A percentile compares a stretch with the other conserved stretches of the same genome.
Evolutionary conservation across 2,113 vertebrate genomes (phyloP).

Genomic region (Channa maculata): DNA sequence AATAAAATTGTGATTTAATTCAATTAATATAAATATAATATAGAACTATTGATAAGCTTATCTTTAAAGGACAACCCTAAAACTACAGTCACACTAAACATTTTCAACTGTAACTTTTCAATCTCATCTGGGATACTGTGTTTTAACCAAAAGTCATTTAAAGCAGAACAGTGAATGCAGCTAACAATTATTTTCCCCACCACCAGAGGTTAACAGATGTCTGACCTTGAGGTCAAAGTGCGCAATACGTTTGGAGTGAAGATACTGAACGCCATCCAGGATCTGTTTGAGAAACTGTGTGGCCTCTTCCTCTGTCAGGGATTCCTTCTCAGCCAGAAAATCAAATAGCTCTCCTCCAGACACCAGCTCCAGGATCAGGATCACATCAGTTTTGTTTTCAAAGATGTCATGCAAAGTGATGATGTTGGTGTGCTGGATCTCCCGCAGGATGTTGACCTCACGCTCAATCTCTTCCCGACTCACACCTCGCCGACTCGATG

Average conservation of each 20-base stretch:
- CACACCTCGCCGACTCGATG: slow-evolving; percentile 94
- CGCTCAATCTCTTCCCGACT: slow-evolving; percentile 97
- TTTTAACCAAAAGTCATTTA: too few species aligned
- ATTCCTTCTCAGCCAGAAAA: slow-evolving; percentile 97
- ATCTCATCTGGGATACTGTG: too few species aligned
- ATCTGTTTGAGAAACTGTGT: slow-evolving; percentile 99
- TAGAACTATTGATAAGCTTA: too few species aligned
- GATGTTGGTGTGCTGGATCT: slow-evolving; percentile 98
- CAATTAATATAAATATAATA: too few species aligned
- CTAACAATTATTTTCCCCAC: too few species aligned
- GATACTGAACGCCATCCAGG: slow-evolving; percentile 94
- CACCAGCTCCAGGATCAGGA: slow-evolving; percentile 97
- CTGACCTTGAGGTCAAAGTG: slow-evolving; percentile 97
- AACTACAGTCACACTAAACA: too few species aligned
- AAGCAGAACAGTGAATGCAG: too few species aligned
- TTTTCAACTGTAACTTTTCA: too few species aligned
- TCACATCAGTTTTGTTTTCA: slow-evolving; percentile 97
- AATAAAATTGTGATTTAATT: too few species aligned
- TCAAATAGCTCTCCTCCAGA: slow-evolving; percentile 96
- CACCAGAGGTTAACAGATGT: neutral
- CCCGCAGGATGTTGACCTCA: slow-evolving; percentile 95
- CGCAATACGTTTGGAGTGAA: slow-evolving; percentile 95
- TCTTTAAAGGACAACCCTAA: too few species aligned
- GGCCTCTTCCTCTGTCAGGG: slow-evolving; percentile 95
- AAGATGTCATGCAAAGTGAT: slow-evolving; percentile 98